A percentile compares a stretch with the other conserved stretches of the same genome.
These are phyloP conservation scores for Sebastes nivosus DNA, from an alignment of 2,797 vertebrate genomes.

Conservation along the genomic window DNA sequence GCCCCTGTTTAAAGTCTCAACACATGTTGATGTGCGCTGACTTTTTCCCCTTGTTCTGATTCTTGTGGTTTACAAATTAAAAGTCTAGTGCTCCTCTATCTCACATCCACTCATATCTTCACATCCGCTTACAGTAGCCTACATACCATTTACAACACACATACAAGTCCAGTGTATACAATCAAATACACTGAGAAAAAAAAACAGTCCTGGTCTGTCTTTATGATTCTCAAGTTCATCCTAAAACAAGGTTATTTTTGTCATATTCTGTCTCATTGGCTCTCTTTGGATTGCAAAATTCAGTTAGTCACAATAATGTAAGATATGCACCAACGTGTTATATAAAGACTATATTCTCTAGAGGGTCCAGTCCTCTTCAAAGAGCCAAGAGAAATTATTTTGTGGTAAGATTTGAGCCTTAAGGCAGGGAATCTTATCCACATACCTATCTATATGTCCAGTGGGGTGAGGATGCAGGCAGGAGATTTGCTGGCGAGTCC, in stretches of 20 bases:
- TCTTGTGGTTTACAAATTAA: not conserved
- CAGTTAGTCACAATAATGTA: not conserved
- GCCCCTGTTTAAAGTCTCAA: conserved; percentile 1
- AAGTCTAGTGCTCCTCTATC: not conserved
- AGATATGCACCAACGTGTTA: not conserved
- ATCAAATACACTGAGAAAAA: not conserved
- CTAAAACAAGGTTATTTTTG: too few species aligned
- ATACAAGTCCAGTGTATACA: not conserved
- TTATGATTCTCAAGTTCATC: not conserved
- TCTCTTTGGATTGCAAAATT: not conserved
- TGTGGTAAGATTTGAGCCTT: not conserved
- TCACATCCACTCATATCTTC: not conserved
- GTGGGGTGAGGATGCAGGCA: not conserved
- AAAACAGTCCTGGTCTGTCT: not conserved
- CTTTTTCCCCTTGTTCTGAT: not conserved
- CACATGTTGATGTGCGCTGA: conserved; percentile 13
- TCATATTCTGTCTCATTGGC: too few species aligned
- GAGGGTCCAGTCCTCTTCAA: not conserved
- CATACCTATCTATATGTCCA: not conserved
- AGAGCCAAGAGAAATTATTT: not conserved
- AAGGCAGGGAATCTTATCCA: not conserved
- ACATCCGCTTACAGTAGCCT: not conserved
- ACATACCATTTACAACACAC: not conserved
- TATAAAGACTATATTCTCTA: not conserved
- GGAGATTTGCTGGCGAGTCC: not conserved